Evolutionary conservation across 2,888 invertebrate species (phyloP), one percentile per base, ranked within the genome.

Genomic region (Brenthis daphne): DNA sequence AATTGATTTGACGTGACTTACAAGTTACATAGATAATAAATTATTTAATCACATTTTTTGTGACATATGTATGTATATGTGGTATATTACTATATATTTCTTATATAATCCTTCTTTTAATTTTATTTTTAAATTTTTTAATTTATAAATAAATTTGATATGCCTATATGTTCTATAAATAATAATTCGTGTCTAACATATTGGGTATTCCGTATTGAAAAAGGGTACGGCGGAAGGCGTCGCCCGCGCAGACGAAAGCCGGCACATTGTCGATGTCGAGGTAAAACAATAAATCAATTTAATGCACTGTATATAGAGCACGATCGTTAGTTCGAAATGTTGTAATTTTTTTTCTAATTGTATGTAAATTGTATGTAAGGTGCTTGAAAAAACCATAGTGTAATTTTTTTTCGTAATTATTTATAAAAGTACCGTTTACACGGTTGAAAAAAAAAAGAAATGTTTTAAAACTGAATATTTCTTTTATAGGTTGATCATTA

Each of bases 221-320:
- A 90, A 96, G 96, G 92, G 95, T 96, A 83, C 94, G 96, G 83
- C 94, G 96, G 87, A 96, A 96, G 93, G 94, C 95, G 78, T 95
- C 96, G 72, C 95, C 96, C 66, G 96, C 92, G 81, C 89, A 92
- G 83, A 86, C 94, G 76, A 93, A 94, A 81, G 86, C 92, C 56
- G 92, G 94, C 75, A 93, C 93, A 47, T 84, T 95, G 69, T 95
- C 95, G 65, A 94, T 94, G 85, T 95, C 95, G 84, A 95, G 95
- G 95, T 95, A 94, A 90, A 13, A 53, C 48, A 54, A 55, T 51
- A 61, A 24, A 61, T 50, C 48, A 14, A 56, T 68, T 51, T 48
- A 58, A n/a, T 43, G 70, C 68, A 71, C 72, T 72, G 53, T 64
- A 60, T 55, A 67, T 69, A 65, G 29, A 29, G 68, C 72, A 72